A percentile compares a stretch with the other conserved stretches of the same genome.
Conservation (phyloP, 2,113 vertebrate genomes). For the Neopipo cinnamomea region DNA sequence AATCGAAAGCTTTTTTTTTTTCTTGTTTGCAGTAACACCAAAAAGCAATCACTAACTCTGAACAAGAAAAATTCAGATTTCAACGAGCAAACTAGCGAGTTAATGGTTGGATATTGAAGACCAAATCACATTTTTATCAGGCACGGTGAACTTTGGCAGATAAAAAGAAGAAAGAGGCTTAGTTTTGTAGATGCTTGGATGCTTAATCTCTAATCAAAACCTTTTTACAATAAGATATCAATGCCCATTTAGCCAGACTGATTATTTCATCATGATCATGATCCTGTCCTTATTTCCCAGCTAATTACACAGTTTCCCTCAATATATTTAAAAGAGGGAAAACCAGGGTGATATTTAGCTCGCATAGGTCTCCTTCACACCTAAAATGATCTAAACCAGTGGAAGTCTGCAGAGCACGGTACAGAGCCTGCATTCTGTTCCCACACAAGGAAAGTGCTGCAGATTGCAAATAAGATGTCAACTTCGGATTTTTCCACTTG, state of each 20-base stretch:
- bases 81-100: neutral
- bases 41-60: neutral
- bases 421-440: neutral
- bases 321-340: neutral
- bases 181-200: neutral
- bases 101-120: neutral
- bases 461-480: neutral
- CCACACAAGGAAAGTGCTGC: fast-evolving
- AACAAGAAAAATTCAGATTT: neutral
- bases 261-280: neutral
- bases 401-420: neutral
- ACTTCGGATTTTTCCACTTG: neutral
- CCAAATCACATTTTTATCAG: neutral
- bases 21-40: conserved; percentile 2
- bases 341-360: neutral
- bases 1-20: neutral
- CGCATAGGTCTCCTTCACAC: neutral
- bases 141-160: neutral
- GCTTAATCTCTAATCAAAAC: neutral
- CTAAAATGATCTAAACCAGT: neutral
- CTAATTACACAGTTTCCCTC: neutral
- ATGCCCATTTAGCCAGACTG: neutral
- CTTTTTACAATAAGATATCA: neutral
- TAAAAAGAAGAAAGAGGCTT: neutral
- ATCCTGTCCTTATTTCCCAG: neutral